phyloP scores from a whole-genome alignment of 1,140 invertebrate genomes.

The Camponotus pennsylvanicus region DNA sequence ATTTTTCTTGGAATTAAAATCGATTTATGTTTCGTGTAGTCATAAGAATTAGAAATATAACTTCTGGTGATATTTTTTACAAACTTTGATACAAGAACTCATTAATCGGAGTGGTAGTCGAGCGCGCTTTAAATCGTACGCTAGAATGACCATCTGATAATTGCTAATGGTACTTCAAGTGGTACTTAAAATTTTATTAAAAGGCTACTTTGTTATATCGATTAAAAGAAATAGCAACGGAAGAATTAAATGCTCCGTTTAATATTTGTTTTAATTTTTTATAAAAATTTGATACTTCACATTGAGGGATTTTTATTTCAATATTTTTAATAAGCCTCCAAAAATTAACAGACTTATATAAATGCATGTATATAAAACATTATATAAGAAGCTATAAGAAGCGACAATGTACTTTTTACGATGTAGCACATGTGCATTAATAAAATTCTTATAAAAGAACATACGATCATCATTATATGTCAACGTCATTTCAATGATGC shows the following conservation, averaged over 20 bases:
- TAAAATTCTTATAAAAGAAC: slow-evolving; percentile 30
- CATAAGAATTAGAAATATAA: background rate
- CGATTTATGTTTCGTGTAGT: background rate
- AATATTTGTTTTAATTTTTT: slow-evolving; percentile 46
- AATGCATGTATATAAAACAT: background rate
- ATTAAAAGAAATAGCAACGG: slow-evolving; percentile 19
- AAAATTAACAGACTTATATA: slow-evolving; percentile 35
- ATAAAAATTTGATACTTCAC: slow-evolving; percentile 31
- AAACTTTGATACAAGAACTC: slow-evolving; percentile 13
- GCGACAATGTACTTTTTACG: slow-evolving; percentile 23
- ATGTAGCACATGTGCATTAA: slow-evolving; percentile 15
- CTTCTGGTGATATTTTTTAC: background rate
- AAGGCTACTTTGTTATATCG: slow-evolving; percentile 42
- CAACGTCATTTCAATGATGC: slow-evolving; percentile 33
- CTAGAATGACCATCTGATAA: slow-evolving; percentile 50
- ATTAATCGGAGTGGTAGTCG: slow-evolving; percentile 25
- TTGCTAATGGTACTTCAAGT: slow-evolving; percentile 35
- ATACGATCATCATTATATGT: slow-evolving; percentile 36
- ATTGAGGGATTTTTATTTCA: slow-evolving; percentile 14
- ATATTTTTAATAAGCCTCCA: slow-evolving; percentile 40
- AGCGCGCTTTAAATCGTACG: background rate
- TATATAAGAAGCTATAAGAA: slow-evolving; percentile 39
- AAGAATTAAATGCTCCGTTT: background rate
- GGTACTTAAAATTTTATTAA: slow-evolving; percentile 34
- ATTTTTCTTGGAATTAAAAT: background rate